phyloP scores from a whole-genome alignment of 2,888 invertebrate genomes.

The Eupithecia tripunctaria region DNA sequence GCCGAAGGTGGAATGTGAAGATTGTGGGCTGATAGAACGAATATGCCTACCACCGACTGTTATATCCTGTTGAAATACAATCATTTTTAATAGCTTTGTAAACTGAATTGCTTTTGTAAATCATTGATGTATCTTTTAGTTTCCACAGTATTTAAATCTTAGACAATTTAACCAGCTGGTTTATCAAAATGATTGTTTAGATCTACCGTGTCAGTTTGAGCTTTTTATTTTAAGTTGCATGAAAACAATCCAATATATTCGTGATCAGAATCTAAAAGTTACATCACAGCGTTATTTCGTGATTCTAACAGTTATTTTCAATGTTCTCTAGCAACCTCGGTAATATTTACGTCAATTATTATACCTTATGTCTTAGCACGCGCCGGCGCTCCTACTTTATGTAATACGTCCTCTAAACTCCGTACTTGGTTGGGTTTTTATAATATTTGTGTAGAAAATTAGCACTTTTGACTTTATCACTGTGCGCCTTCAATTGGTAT shows the following conservation, averaged over 20 bases:
- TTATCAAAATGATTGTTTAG: neutral
- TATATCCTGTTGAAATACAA: conserved; percentile 19
- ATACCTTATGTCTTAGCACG: conserved; percentile 27
- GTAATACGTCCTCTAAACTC: conserved; percentile 57
- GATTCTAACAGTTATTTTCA: neutral
- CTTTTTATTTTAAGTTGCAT: neutral
- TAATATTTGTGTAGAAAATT: conserved; percentile 46
- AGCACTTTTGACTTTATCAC: neutral
- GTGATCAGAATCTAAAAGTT: neutral
- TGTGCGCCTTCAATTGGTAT: neutral
- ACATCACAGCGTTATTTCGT: neutral
- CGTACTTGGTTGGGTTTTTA: conserved; percentile 35
- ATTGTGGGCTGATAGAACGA: conserved; percentile 39
- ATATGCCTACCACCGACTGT: conserved; percentile 11
- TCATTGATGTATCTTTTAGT: neutral
- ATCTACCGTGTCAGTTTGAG: neutral
- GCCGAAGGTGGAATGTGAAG: conserved; percentile 42
- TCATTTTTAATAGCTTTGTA: conserved; percentile 18
- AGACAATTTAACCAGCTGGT: no score
- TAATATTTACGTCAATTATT: conserved; percentile 14
- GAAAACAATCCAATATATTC: conserved; percentile 4
- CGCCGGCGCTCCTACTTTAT: conserved; percentile 49
- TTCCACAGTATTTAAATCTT: no score
- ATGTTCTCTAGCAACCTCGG: conserved; percentile 12
- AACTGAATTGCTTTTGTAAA: conserved; percentile 8